These are phyloP conservation scores for Azemiops feae DNA, from an alignment of 2,113 vertebrate species.

Conservation along the genomic window DNA sequence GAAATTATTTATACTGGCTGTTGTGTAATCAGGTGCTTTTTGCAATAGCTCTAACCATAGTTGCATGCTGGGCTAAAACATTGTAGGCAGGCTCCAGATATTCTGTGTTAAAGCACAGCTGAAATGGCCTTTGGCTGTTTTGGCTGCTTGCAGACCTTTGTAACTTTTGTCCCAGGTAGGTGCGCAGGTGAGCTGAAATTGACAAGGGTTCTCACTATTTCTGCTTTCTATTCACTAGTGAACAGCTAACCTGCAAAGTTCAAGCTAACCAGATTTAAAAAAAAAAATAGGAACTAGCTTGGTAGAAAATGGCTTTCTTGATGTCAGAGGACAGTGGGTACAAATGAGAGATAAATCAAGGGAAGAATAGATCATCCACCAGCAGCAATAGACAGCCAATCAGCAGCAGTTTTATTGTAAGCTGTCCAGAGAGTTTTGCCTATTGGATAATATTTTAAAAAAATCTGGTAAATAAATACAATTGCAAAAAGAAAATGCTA, in stretches of 20 bases:
- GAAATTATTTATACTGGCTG: not conserved
- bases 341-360: not conserved
- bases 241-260: not conserved
- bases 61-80: not conserved
- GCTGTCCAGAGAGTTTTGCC: not conserved
- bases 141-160: not conserved
- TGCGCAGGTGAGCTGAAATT: not conserved
- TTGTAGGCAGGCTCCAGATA: not conserved
- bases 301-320: not conserved
- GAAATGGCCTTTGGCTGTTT: not conserved
- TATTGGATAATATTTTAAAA: not conserved
- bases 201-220: not conserved
- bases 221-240: not conserved
- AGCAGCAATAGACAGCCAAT: not conserved
- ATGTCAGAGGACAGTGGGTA: not conserved
- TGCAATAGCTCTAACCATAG: not conserved
- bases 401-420: not conserved
- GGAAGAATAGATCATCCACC: not conserved
- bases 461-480: not conserved
- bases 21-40: not conserved
- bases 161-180: not conserved
- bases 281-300: not conserved
- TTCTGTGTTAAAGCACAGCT: not conserved
- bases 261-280: not conserved
- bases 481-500: not conserved